phyloP scores from a whole-genome alignment of 2,888 invertebrate genomes.

The Nomada fucata region DNA sequence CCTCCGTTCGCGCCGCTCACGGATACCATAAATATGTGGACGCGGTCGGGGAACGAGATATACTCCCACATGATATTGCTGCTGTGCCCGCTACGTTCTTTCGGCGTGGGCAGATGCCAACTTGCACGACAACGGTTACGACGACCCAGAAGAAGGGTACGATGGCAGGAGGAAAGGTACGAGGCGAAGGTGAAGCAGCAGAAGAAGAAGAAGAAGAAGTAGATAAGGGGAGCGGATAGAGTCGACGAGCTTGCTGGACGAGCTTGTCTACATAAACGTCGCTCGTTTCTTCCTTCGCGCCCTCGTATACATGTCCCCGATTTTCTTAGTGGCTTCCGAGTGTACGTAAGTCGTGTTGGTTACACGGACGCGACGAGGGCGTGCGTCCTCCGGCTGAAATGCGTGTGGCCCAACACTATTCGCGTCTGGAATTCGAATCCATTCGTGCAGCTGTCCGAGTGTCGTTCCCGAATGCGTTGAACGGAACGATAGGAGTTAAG shows the following conservation, averaged over 20 bases:
- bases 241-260: conserved; percentile 62
- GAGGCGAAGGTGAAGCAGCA: conserved; percentile 13
- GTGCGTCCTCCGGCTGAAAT: conserved; percentile 35
- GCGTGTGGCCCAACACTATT: conserved; percentile 62
- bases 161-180: conserved; percentile 42
- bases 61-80: conserved; percentile 60
- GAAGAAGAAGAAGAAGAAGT: conserved; percentile 31
- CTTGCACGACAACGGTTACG: conserved; percentile 74
- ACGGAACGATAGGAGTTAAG: conserved; percentile 25
- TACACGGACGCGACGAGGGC: conserved; percentile 31
- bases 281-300: conserved; percentile 54
- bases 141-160: conserved; percentile 39
- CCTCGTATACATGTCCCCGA: conserved; percentile 62
- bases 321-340: conserved; percentile 58
- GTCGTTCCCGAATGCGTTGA: conserved; percentile 38
- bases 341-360: conserved; percentile 18
- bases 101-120: conserved; percentile 75
- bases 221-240: conserved; percentile 27
- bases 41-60: conserved; percentile 47
- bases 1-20: conserved; percentile 64
- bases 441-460: conserved; percentile 55
- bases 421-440: conserved; percentile 65
- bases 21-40: conserved; percentile 69
- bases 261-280: conserved; percentile 71
- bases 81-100: conserved; percentile 46